A percentile compares a stretch with the other conserved stretches of the same genome.
Evolutionary conservation across 1,140 invertebrate species (phyloP).

Genomic region (Tenebrio molitor): DNA sequence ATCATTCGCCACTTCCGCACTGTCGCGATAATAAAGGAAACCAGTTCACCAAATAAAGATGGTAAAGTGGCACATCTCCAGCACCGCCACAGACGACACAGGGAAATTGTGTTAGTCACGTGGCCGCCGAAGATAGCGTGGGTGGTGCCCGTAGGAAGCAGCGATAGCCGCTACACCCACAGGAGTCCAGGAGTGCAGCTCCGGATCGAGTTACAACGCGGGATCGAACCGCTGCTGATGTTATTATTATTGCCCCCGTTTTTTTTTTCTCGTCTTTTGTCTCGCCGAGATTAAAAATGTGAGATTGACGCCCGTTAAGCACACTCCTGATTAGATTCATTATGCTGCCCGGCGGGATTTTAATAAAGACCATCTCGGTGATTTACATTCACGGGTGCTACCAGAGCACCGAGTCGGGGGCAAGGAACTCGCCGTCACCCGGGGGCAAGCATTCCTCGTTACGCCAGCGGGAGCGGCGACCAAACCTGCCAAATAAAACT

Average conservation of each 20-base stretch:
- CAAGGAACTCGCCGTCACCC: too few relatives aligned
- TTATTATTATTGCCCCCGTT: slow-evolving; percentile 12
- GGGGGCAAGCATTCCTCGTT: too few relatives aligned
- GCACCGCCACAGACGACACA: not conserved
- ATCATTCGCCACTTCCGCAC: slow-evolving; percentile 31
- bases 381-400: not conserved
- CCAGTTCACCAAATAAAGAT: slow-evolving; percentile 39
- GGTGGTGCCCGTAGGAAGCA: slow-evolving; percentile 38
- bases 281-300: not conserved
- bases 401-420: not conserved
- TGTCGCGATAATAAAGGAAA: slow-evolving; percentile 25
- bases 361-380: slow-evolving; percentile 17
- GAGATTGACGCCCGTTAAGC: slow-evolving; percentile 16
- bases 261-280: slow-evolving; percentile 6
- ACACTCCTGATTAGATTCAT: slow-evolving; percentile 33
- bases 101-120: slow-evolving; percentile 20
- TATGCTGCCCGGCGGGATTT: slow-evolving; percentile 22
- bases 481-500: not conserved
- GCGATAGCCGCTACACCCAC: slow-evolving; percentile 26
- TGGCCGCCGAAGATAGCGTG: slow-evolving; percentile 34
- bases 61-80: slow-evolving; percentile 41
- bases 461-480: too few relatives aligned
- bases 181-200: slow-evolving; percentile 25
- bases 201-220: slow-evolving; percentile 5
- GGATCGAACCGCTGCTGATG: not conserved